Percentiles rank a stretch among this genome's conserved stretches.
These are phyloP conservation scores for Drosophila diplacantha DNA, from an alignment of 2,888 invertebrate species.

Conservation along the genomic window DNA sequence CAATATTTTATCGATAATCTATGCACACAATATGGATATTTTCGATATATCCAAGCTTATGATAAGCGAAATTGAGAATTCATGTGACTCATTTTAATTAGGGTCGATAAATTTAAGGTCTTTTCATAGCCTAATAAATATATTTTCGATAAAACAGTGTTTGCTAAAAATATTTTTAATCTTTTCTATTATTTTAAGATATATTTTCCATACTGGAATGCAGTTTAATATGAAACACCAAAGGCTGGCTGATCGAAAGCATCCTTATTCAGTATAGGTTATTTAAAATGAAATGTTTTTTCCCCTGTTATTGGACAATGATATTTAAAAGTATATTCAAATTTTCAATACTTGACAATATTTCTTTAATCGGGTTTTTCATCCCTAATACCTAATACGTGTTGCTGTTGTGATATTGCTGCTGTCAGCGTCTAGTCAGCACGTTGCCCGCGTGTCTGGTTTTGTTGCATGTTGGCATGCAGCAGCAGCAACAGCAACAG, in stretches of 20 bases:
- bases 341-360: background rate
- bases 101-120: too few relatives aligned
- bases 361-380: background rate
- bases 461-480: constrained; percentile 70
- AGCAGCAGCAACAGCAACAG: constrained; percentile 35
- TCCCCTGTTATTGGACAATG: accelerated
- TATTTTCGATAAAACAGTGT: too few relatives aligned
- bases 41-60: too few relatives aligned
- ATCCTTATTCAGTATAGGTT: background rate
- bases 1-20: too few relatives aligned
- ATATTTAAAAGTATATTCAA: background rate
- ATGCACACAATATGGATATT: too few relatives aligned
- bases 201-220: too few relatives aligned
- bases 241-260: background rate
- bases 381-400: constrained; percentile 3
- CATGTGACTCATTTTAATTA: too few relatives aligned
- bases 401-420: constrained; percentile 22
- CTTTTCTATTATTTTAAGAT: too few relatives aligned
- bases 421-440: constrained; percentile 65
- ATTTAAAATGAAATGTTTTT: background rate
- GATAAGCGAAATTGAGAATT: too few relatives aligned
- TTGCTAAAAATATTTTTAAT: too few relatives aligned
- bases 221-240: too few relatives aligned
- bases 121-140: too few relatives aligned
- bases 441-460: constrained; percentile 70